Conservation (phyloP, 2,797 vertebrate species). For the Neopelma chrysocephalum region DNA sequence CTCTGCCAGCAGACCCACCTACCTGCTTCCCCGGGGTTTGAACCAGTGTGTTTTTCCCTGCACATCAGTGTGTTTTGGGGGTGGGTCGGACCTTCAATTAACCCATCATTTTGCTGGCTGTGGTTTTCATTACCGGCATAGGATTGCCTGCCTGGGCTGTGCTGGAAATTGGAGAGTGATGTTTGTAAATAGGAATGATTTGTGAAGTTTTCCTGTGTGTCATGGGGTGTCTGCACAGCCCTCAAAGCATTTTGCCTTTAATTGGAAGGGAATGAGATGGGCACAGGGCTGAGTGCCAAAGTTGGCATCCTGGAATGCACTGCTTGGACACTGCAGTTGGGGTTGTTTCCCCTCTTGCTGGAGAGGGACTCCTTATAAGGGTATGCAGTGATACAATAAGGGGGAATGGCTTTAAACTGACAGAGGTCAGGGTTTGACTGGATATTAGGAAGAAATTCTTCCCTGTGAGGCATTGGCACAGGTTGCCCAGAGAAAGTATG, state of each 20-base stretch:
- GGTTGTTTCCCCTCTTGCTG: neutral
- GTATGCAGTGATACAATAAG: neutral
- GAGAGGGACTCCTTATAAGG: neutral
- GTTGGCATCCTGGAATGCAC: too few species aligned
- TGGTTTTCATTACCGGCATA: neutral
- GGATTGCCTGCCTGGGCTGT: neutral
- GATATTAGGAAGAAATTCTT: neutral
- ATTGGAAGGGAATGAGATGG: neutral
- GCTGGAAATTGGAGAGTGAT: neutral
- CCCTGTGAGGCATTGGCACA: neutral
- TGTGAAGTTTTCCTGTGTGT: neutral
- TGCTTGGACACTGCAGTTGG: fast-evolving
- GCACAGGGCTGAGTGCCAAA: fast-evolving
- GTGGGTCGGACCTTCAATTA: neutral
- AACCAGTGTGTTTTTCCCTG: neutral
- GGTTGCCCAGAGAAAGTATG: neutral
- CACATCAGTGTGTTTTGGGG: neutral
- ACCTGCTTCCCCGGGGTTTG: neutral
- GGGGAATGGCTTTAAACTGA: neutral
- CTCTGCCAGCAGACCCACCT: slow-evolving; percentile 34
- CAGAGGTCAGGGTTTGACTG: neutral
- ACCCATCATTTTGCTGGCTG: neutral
- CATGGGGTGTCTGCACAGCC: fast-evolving
- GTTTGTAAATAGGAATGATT: neutral
- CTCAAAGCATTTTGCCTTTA: fast-evolving